Conservation (phyloP, 2,113 vertebrate species). For the Nerophis lumbriciformis region DNA sequence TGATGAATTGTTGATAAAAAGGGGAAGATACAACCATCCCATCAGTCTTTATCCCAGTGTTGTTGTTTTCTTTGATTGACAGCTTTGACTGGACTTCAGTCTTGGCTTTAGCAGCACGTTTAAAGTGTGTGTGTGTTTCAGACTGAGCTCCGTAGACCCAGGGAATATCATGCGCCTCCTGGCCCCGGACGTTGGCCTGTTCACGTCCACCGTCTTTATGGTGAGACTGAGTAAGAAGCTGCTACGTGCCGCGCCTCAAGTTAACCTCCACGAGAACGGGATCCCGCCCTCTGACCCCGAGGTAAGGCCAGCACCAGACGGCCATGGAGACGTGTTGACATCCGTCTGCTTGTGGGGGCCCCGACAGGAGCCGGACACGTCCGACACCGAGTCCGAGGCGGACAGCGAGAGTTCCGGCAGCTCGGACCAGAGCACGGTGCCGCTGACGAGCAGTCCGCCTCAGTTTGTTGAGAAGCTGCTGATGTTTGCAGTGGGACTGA, state of each 20-base stretch:
- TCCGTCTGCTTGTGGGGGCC: neutral
- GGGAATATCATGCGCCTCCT: slow-evolving; percentile 65
- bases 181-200: slow-evolving; percentile 64
- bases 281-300: slow-evolving; percentile 38
- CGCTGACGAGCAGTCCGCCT: slow-evolving; percentile 38
- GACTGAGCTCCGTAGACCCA: slow-evolving; percentile 66
- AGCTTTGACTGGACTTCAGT: too few relatives aligned
- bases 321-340: neutral
- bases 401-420: slow-evolving; percentile 61
- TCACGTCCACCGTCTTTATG: slow-evolving; percentile 55
- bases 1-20: too few relatives aligned
- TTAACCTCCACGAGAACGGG: slow-evolving; percentile 52
- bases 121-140: slow-evolving; percentile 34
- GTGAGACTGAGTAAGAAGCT: slow-evolving; percentile 59
- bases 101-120: neutral
- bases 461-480: slow-evolving; percentile 71
- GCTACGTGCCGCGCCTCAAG: slow-evolving; percentile 26
- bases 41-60: too few relatives aligned
- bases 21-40: too few relatives aligned
- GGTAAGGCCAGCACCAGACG: slow-evolving; percentile 31
- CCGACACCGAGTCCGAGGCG: slow-evolving; percentile 65
- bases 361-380: slow-evolving; percentile 55
- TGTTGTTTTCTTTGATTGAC: too few relatives aligned
- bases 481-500: slow-evolving; percentile 63
- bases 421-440: slow-evolving; percentile 45